These are phyloP conservation scores for Callorhinus ursinus DNA, from an alignment of 2,113 vertebrate genomes.

Conservation along the genomic window DNA sequence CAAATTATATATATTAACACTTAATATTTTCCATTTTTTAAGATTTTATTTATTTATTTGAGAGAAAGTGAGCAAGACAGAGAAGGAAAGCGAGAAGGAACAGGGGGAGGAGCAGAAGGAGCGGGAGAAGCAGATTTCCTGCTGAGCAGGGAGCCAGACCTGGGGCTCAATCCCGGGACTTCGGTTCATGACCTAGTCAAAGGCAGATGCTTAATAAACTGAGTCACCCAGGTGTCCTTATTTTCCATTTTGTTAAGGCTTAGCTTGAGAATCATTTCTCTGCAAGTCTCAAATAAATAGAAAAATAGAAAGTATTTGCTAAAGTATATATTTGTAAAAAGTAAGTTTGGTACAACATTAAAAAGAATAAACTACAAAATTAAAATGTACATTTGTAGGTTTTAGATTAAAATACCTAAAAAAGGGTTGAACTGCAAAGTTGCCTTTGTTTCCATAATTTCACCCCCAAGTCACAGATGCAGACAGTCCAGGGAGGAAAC, in stretches of 20 bases:
- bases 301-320: neutral
- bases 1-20: constrained; percentile 53
- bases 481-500: neutral
- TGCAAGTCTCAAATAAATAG: neutral
- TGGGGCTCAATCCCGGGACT: neutral
- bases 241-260: constrained; percentile 60
- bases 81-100: neutral
- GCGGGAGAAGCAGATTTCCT: neutral
- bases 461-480: neutral
- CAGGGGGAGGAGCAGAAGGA: no score
- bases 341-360: neutral
- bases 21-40: constrained; percentile 50
- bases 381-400: neutral
- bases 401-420: constrained; percentile 26
- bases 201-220: no score
- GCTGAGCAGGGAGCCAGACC: no score
- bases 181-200: no score
- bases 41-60: no score
- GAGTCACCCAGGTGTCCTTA: no score
- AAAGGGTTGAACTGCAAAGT: neutral
- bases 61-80: no score
- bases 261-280: neutral
- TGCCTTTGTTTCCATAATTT: neutral
- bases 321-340: neutral
- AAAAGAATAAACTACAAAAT: constrained; percentile 5